Conservation (phyloP, 2,797 vertebrate species). For the Masticophis lateralis region DNA sequence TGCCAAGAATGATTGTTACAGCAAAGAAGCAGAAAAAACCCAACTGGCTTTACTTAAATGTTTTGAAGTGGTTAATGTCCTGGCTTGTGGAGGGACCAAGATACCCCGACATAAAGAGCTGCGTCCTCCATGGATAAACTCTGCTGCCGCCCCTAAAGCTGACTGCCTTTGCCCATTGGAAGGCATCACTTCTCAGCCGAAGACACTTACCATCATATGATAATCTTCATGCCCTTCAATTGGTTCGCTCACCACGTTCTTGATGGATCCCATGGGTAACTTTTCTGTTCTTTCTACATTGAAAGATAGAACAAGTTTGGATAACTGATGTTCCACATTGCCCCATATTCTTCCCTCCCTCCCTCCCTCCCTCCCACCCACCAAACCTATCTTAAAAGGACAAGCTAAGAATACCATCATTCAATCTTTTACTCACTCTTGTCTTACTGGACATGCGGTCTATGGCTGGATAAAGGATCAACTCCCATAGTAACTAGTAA, state of each 20-base stretch:
- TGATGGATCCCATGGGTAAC: conserved; percentile 98
- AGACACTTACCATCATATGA: conserved; percentile 93
- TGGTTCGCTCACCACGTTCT: conserved; percentile 97
- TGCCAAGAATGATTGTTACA: too few relatives aligned
- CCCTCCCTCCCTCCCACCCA: neutral
- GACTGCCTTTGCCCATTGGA: neutral
- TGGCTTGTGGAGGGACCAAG: neutral
- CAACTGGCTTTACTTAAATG: neutral
- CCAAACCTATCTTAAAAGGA: neutral
- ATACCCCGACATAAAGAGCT: neutral
- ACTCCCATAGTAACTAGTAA: neutral
- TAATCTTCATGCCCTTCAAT: conserved; percentile 98
- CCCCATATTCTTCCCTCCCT: neutral
- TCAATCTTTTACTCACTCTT: neutral
- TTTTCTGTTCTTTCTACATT: conserved; percentile 97
- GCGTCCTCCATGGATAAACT: neutral
- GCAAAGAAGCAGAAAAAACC: neutral
- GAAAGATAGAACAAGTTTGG: conserved; percentile 42
- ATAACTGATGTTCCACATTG: neutral
- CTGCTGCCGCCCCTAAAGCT: neutral
- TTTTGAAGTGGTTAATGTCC: neutral
- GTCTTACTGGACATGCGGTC: neutral
- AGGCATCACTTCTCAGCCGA: neutral
- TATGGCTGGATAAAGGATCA: neutral
- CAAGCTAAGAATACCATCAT: neutral